Evolutionary conservation across 1,140 invertebrate species (phyloP).

Genomic region (Trachymyrmex septentrionalis): DNA sequence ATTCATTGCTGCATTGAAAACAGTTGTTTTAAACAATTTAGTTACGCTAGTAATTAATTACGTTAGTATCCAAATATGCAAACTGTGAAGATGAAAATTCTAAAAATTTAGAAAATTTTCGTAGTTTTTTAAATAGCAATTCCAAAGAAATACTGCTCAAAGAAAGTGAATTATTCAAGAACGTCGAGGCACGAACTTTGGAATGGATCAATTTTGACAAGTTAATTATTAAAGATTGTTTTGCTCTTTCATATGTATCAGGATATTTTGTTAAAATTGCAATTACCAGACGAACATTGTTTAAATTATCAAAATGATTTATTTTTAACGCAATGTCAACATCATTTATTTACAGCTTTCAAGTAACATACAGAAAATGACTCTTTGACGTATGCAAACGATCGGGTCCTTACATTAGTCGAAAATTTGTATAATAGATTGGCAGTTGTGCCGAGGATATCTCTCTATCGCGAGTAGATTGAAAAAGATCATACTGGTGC

Average conservation of each 20-base stretch:
- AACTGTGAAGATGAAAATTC: not conserved
- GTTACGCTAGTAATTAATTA: too few species aligned
- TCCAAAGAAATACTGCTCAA: not conserved
- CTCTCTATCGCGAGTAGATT: too few species aligned
- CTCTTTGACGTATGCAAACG: slow-evolving; percentile 1
- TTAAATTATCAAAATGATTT: not conserved
- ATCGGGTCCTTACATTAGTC: not conserved
- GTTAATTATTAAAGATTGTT: not conserved
- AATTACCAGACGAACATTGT: not conserved
- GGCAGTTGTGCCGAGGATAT: too few species aligned
- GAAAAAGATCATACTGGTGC: too few species aligned
- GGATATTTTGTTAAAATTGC: not conserved
- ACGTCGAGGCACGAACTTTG: not conserved
- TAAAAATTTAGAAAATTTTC: not conserved
- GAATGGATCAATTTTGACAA: not conserved
- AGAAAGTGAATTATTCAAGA: not conserved
- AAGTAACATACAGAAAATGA: not conserved
- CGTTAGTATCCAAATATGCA: slow-evolving; percentile 3
- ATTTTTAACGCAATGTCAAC: not conserved
- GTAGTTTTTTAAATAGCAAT: not conserved
- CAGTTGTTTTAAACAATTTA: not conserved
- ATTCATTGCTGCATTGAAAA: not conserved
- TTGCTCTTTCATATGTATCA: not conserved
- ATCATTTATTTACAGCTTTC: not conserved
- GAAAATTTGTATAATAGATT: slow-evolving; percentile 1